These are phyloP conservation scores for Oreocharis arfaki DNA, from an alignment of 2,113 vertebrate genomes.

Conservation along the genomic window DNA sequence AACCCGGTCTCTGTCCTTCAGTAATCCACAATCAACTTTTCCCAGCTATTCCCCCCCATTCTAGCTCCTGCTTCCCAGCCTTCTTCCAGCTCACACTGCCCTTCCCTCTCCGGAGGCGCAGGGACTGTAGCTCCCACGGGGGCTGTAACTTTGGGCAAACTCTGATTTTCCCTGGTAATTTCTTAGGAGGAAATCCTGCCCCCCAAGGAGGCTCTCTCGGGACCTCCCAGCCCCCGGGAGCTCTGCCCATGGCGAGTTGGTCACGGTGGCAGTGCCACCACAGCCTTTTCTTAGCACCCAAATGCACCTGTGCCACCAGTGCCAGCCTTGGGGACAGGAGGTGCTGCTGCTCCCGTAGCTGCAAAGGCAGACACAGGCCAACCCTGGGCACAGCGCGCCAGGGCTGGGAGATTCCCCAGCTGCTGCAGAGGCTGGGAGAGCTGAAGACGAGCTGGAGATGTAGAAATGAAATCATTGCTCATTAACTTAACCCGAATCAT, in stretches of 20 bases:
- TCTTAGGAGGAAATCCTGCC: not conserved
- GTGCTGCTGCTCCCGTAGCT: not conserved
- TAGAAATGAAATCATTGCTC: not conserved
- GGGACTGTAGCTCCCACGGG: too few relatives aligned
- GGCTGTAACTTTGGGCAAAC: not conserved
- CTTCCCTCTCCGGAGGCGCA: not conserved
- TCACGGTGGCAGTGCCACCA: not conserved
- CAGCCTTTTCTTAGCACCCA: not conserved
- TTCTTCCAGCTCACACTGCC: not conserved
- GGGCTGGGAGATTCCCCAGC: too few relatives aligned
- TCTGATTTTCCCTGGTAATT: not conserved
- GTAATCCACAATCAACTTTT: not conserved
- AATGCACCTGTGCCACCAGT: not conserved
- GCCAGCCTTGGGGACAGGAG: not conserved
- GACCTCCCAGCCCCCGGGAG: not conserved
- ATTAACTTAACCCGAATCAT: not conserved
- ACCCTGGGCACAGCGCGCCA: not conserved
- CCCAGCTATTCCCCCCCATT: not conserved
- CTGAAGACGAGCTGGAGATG: not conserved
- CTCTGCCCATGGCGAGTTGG: not conserved
- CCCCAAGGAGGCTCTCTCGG: accelerated
- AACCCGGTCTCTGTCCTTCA: not conserved
- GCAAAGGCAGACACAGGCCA: not conserved
- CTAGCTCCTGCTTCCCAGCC: not conserved
- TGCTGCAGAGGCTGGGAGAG: not conserved